Conservation (phyloP, 2,113 vertebrate genomes). For the Python bivittatus region DNA sequence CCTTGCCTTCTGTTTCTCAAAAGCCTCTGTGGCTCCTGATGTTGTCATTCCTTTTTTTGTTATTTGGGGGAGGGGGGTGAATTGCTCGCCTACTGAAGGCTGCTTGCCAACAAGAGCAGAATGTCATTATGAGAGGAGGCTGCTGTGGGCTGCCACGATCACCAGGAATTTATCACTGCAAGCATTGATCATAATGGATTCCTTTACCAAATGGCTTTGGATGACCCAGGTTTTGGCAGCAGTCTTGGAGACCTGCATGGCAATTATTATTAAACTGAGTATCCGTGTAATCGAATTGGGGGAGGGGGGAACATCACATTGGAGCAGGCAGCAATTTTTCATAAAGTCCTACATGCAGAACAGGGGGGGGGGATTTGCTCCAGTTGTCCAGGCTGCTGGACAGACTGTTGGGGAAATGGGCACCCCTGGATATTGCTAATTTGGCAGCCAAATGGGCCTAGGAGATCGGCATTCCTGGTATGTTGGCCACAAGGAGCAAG, state of each 20-base stretch:
- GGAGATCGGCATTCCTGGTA: constrained; percentile 22
- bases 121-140: constrained; percentile 86
- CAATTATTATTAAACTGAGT: constrained; percentile 68
- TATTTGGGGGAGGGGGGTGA: constrained; percentile 47
- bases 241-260: constrained; percentile 51
- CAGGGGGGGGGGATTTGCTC: constrained; percentile 48
- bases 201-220: constrained; percentile 87
- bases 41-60: constrained; percentile 50
- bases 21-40: constrained; percentile 21
- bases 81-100: constrained; percentile 58
- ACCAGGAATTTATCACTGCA: constrained; percentile 84
- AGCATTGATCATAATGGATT: constrained; percentile 87
- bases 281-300: constrained; percentile 31
- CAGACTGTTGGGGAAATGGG: constrained; percentile 2
- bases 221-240: constrained; percentile 78
- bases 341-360: constrained; percentile 34
- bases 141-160: constrained; percentile 82
- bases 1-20: not conserved
- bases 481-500: constrained; percentile 19
- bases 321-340: constrained; percentile 33
- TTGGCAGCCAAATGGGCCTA: not conserved
- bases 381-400: constrained; percentile 58
- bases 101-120: constrained; percentile 88
- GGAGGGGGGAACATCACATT: constrained; percentile 36
- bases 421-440: constrained; percentile 35